Base-by-base conservation (phyloP, 2,797 vertebrate genomes). In the Coendou prehensilis region DNA sequence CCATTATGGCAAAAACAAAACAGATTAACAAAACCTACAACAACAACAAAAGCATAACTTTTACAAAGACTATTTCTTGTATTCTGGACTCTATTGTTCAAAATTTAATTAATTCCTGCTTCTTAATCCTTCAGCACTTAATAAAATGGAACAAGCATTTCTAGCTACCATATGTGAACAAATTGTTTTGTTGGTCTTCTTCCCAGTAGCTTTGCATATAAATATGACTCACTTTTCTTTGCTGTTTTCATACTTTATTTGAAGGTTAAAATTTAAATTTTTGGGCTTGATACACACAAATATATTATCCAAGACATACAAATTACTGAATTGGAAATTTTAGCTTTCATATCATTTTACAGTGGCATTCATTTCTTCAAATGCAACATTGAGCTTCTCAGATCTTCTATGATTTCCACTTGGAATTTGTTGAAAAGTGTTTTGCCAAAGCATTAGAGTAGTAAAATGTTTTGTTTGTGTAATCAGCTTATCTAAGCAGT, bases 191-290 rank as follows among this genome's bases (percentile, higher is more conserved):
- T 76, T 95, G 76, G 59, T 84, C 1, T 84, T 91, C 45, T 80
- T 92, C 54, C 52, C 33, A 89, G 28, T 28, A 59, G 45, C 54
- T 89, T 11, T 61, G 41, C 71, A 28, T 86, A 52, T 67, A 91
- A 93, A 91, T 75, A 64, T 87, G 75, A 82, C 20, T 93, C 59
- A 59, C 56, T 54, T 95, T 95, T 95, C 83, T 96, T 84, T 88
- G 63, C 47, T 45, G 45, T 95, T 97, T 89, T 75, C n/a, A 90
- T 80, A 47, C 71, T 89, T 93, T 86, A 86, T 71, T 93, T 64
- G 78, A 87, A 47, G 30, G 37, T 97, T 95, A 87, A 94, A 93
- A 85, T 95, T 15, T 54, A 95, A 96, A 75, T 89, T 26, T 97
- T 89, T 45, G 30, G 23, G 20, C 84, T 81, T 94, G 28, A 76